phyloP scores from a whole-genome alignment of 2,888 invertebrate genomes.

The Tipula helvola region DNA sequence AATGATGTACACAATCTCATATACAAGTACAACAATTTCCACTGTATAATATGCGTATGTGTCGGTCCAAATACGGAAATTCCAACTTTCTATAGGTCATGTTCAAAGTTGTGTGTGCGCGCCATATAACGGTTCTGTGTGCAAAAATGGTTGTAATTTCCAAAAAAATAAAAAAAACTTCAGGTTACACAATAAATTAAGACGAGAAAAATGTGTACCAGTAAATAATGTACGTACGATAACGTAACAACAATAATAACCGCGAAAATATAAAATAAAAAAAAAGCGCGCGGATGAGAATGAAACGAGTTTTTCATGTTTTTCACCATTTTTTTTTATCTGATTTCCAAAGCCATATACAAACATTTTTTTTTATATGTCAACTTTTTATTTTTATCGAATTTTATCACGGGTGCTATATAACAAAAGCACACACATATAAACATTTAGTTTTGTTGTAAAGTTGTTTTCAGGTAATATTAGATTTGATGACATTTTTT shows the following conservation, averaged over 20 bases:
- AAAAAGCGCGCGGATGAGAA: neutral
- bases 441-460: neutral
- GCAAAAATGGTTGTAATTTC: neutral
- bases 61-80: neutral
- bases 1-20: neutral
- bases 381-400: neutral
- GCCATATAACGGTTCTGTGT: neutral
- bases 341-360: neutral
- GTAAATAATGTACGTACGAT: neutral
- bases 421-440: neutral
- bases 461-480: neutral
- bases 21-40: neutral
- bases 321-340: neutral
- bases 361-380: neutral
- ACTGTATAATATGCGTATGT: neutral
- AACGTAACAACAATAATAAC: neutral
- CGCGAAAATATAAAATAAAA: neutral
- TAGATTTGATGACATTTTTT: neutral
- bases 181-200: neutral
- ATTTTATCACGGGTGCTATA: neutral
- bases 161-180: neutral
- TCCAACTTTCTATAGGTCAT: neutral
- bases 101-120: neutral
- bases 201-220: neutral
- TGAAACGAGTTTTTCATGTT: conserved; percentile 4